Conservation (phyloP, 2,113 vertebrate genomes). For the Tiliqua scincoides region DNA sequence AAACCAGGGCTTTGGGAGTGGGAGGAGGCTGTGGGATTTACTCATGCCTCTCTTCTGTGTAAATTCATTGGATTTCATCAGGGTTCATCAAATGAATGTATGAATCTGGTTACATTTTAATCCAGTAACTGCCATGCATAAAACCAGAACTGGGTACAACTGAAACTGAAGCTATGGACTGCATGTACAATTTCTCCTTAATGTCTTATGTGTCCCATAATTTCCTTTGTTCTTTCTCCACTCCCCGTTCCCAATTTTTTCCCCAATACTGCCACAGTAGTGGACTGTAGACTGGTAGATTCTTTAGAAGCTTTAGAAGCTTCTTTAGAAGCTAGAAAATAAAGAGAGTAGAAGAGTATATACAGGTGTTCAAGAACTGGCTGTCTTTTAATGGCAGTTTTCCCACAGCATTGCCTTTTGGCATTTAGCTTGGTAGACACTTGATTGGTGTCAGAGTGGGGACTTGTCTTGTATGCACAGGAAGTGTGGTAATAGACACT, state of each 20-base stretch:
- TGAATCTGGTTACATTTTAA: neutral
- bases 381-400: neutral
- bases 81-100: neutral
- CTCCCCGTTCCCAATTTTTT: too few species aligned
- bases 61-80: neutral
- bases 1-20: neutral
- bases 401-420: neutral
- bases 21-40: neutral
- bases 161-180: too few species aligned
- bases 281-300: neutral
- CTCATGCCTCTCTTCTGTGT: neutral
- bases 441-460: neutral
- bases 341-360: neutral
- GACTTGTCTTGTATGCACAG: neutral
- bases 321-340: too few species aligned
- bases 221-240: too few species aligned
- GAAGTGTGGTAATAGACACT: neutral
- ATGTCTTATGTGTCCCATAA: neutral
- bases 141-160: neutral
- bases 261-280: too few species aligned
- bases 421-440: neutral
- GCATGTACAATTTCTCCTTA: neutral
- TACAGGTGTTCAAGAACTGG: neutral
- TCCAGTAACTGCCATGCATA: neutral
- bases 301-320: too few species aligned